phyloP scores from a whole-genome alignment of 2,113 vertebrate species.

The Tragulus kanchil region DNA sequence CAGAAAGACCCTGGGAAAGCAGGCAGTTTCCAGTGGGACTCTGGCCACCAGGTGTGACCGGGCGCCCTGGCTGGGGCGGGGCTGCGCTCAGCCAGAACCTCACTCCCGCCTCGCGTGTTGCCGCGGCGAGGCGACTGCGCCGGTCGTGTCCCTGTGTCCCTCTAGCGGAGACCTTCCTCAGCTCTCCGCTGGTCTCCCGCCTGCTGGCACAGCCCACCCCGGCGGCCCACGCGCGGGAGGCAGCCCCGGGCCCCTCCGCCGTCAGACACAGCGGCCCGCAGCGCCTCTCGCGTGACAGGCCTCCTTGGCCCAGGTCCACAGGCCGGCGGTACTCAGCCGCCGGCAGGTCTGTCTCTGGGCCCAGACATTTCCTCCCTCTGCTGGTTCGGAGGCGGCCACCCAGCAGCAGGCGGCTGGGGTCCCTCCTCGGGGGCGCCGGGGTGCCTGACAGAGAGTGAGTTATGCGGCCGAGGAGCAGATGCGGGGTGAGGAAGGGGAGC shows the following conservation, averaged over 20 bases:
- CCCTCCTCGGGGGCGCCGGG: not conserved
- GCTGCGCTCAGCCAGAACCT: fast-evolving
- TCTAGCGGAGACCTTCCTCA: not conserved
- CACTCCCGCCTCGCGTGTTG: fast-evolving
- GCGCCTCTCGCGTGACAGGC: not conserved
- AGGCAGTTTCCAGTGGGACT: not conserved
- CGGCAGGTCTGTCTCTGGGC: not conserved
- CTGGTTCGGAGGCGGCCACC: not conserved
- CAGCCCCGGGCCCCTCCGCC: not conserved
- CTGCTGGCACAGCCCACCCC: not conserved
- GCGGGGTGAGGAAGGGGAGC: too few relatives aligned
- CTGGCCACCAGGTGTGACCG: fast-evolving
- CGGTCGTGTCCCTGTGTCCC: not conserved
- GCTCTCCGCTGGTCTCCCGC: not conserved
- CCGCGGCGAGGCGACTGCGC: not conserved
- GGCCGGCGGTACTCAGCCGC: fast-evolving
- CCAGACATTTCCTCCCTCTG: too few relatives aligned
- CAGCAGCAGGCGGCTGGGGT: not conserved
- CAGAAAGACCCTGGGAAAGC: not conserved
- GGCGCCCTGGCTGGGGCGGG: not conserved
- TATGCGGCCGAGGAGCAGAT: not conserved
- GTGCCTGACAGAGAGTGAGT: not conserved
- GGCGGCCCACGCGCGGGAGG: not conserved
- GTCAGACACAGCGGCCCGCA: not conserved
- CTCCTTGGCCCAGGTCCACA: not conserved